Evolutionary conservation across 2,113 vertebrate species (phyloP), one percentile per base, ranked within the genome.

Genomic region (Centropus unirufus): DNA sequence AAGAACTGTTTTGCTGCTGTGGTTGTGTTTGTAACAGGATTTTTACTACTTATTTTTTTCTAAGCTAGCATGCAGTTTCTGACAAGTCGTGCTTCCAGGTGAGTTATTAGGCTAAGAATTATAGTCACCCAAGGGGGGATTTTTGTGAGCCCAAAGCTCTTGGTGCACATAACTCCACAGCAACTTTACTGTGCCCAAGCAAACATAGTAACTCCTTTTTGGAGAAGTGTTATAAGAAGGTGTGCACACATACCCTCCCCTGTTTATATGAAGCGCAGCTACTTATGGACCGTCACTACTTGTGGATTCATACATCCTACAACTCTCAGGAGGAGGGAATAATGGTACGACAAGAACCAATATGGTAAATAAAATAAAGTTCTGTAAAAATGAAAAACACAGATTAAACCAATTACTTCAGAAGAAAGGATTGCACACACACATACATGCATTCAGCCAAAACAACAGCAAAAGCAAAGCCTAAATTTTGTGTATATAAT

Each of bases 41-140:
- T 79, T 75, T 46, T 34, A 47, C 11, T 27, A 7, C 6, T 29
- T 2, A 26, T 32, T 13, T 14, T 90, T 83, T 58, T 34, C 29
- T 9, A 83, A 46, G 15, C 11, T 91, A 36, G 24, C 11, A 2
- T 1, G 1, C 0, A 2, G 51, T 8, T 84, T 51, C 69, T 26
- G 36, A 61, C 0, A 4, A 83, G 59, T 40, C 3, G 1, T 29
- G 46, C 44, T 85, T 70, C 52, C 51, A 57, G 40, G 70, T 70
- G 72, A 94, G 29, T 59, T 83, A 85, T 0, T 32, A 67, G 29
- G 22, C 66, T 79, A 57, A 36, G 5, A 52, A n/a, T 32, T 34
- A 5, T 1, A 7, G 57, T 91, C 34, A 26, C 52, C 47, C 3
- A 0, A 55, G 40, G 24, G 44, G 51, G 34, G 36, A 52, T 67